Conservation (phyloP, 2,888 invertebrate species). For the Conomelus anceps region DNA sequence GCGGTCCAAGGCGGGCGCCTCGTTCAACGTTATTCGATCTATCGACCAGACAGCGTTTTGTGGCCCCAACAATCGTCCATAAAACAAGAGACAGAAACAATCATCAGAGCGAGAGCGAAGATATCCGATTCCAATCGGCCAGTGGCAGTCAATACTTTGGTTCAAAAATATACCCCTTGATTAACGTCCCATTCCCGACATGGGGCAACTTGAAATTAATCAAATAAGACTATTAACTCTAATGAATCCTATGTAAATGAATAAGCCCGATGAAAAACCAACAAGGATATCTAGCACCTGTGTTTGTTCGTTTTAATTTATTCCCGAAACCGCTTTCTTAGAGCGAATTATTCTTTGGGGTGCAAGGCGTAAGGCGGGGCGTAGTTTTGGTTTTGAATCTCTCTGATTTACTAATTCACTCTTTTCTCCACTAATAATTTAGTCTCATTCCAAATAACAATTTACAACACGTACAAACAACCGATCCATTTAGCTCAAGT, state of each 20-base stretch:
- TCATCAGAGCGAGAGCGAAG: not conserved
- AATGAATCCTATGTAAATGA: not conserved
- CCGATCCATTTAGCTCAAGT: not conserved
- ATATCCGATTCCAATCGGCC: not conserved
- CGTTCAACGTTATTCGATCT: too few species aligned
- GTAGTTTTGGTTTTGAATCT: not conserved
- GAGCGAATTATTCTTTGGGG: not conserved
- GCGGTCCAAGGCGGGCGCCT: not conserved
- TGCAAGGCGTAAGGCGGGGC: not conserved
- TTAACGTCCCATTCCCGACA: not conserved
- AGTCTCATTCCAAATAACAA: not conserved
- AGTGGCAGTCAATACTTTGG: not conserved
- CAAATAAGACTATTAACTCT: not conserved
- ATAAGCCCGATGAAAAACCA: not conserved
- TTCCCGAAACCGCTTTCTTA: not conserved
- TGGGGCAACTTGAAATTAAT: not conserved
- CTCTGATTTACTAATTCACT: not conserved
- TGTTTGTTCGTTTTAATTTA: not conserved
- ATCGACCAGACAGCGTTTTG: too few species aligned
- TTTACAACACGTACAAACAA: not conserved
- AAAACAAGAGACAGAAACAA: not conserved
- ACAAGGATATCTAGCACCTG: not conserved
- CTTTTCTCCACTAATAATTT: not conserved
- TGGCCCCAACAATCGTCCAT: not conserved
- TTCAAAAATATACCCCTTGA: not conserved